phyloP scores from a whole-genome alignment of 2,888 invertebrate genomes.

The Stomorhina lunata region DNA sequence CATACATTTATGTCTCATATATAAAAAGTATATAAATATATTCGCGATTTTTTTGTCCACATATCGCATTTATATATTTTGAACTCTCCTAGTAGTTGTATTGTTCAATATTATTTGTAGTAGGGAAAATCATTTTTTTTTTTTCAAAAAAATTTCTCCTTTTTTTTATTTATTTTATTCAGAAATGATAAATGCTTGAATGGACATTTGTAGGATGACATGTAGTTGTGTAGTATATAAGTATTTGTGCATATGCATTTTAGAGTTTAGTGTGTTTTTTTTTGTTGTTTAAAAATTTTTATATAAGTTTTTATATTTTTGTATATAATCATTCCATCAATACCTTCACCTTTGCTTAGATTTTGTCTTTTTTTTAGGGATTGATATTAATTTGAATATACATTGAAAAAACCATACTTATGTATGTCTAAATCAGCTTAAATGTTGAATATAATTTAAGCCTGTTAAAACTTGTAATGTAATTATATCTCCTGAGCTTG shows the following conservation, averaged over 20 bases:
- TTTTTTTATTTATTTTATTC: slow-evolving; percentile 35
- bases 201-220: background rate
- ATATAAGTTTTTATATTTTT: background rate
- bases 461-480: no score
- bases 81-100: slow-evolving; percentile 24
- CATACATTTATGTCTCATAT: background rate
- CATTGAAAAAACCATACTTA: background rate
- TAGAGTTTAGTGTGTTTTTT: background rate
- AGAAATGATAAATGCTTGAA: slow-evolving; percentile 3
- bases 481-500: no score
- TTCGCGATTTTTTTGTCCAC: slow-evolving; percentile 13
- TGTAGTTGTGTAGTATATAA: background rate
- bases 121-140: slow-evolving; percentile 39
- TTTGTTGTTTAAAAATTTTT: background rate
- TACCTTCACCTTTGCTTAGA: slow-evolving; percentile 46
- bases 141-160: slow-evolving; percentile 56
- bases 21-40: background rate
- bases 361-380: slow-evolving; percentile 22
- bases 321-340: slow-evolving; percentile 1
- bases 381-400: background rate
- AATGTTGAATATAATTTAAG: no score
- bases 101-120: slow-evolving; percentile 36
- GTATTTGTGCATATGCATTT: background rate
- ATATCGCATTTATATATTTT: slow-evolving; percentile 28
- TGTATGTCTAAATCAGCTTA: background rate